These are phyloP conservation scores for Sminthopsis crassicaudata DNA, from an alignment of 2,113 vertebrate species.

Conservation along the genomic window DNA sequence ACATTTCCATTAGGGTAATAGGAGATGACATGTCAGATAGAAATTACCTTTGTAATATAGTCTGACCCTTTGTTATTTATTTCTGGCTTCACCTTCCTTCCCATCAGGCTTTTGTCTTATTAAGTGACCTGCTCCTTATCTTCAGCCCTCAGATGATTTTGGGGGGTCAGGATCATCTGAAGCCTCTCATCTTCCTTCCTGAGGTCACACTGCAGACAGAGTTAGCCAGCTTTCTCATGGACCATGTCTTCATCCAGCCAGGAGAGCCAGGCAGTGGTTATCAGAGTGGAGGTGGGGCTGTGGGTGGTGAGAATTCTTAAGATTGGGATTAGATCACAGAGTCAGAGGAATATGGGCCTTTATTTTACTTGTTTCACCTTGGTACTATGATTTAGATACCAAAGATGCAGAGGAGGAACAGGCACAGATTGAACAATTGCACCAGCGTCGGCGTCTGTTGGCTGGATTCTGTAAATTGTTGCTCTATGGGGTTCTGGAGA, in stretches of 20 bases:
- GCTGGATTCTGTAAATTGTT: constrained; percentile 92
- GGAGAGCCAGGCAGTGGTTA: constrained; percentile 74
- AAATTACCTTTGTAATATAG: not conserved
- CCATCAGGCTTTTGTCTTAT: constrained; percentile 88
- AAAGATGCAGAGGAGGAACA: constrained; percentile 74
- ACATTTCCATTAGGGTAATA: not conserved
- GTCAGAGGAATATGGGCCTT: constrained; percentile 2
- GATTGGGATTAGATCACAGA: not conserved
- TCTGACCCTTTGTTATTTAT: not conserved
- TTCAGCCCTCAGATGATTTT: constrained; percentile 80
- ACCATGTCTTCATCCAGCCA: constrained; percentile 88
- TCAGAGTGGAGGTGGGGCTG: constrained; percentile 2
- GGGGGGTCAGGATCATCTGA: constrained; percentile 77
- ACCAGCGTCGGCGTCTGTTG: constrained; percentile 89
- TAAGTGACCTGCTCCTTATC: constrained; percentile 92
- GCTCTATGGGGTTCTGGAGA: constrained; percentile 88
- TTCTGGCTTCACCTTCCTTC: not conserved
- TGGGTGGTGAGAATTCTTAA: not conserved
- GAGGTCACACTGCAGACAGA: constrained; percentile 87
- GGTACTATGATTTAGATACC: constrained; percentile 12
- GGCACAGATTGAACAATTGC: constrained; percentile 82
- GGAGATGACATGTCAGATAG: not conserved
- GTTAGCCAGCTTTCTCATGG: constrained; percentile 90
- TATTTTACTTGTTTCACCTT: constrained; percentile 9
- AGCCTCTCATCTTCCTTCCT: constrained; percentile 78